Base-by-base conservation (phyloP, 2,113 vertebrate species). In the Panurus biarmicus region DNA sequence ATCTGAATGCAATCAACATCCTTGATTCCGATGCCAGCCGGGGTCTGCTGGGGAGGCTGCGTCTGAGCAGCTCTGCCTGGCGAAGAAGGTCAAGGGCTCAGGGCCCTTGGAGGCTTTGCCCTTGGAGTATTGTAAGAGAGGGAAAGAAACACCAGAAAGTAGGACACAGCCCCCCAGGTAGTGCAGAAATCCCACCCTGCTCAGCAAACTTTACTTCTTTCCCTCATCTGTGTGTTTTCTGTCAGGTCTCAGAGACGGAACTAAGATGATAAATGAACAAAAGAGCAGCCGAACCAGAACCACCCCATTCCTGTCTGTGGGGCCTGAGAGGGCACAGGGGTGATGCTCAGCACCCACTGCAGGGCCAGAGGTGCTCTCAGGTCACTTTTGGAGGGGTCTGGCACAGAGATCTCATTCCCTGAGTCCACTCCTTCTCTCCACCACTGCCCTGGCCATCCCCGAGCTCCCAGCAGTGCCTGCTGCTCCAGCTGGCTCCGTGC, bases 1-100 rank as follows among this genome's bases (percentile, higher is more conserved):
- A 91, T 91, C 65, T 50, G 79, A 92, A 80, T 42, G 84, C 93
- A 96, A 96, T 94, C 96, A 96, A 70, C 93, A 93, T 86, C 82
- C 85, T 77, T 93, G 94, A 96, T 92, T 95, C 88, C 40, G 40
- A 89, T 2, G 8, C 84, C 83, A 90, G 90, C 95, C 67, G 0
- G 62, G 71, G 60, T 74, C 92, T 66, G 1, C 33, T 23, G 14
- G 96, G 96, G 95, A 93, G 54, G 69, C 82, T 91, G 74, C 0
- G 0, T 73, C 57, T 93, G 26, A 94, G 84, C 72, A 22, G 89
- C 54, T 91, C 84, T 86, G 86, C 81, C 86, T 95, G 79, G 61
- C 5, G 4, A 42, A 28, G 94, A 96, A 93, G 94, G 96, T 94
- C 96, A 92, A 89, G 90, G 73, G 69, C 89, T 93, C 35, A 29